Conservation (phyloP, 1,140 invertebrate genomes). For the Arion vulgaris region DNA sequence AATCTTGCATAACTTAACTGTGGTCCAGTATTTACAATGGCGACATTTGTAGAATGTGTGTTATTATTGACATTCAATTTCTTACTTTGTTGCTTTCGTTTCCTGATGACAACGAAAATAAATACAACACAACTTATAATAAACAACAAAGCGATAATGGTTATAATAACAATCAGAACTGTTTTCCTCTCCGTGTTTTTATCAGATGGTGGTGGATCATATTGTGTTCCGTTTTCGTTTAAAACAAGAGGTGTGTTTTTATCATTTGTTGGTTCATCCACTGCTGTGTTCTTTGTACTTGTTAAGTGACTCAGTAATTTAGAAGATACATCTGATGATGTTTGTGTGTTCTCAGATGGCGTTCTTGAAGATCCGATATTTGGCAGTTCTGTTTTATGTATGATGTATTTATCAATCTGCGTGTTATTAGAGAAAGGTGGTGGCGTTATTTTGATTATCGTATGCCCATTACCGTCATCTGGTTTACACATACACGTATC, state of each 20-base stretch:
- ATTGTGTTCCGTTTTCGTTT: no score
- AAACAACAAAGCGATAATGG: not conserved
- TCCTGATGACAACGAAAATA: not conserved
- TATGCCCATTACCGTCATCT: not conserved
- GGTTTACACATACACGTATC: not conserved
- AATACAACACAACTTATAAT: not conserved
- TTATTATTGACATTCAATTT: not conserved
- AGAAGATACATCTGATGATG: no score
- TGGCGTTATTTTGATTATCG: not conserved
- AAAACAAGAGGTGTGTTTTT: no score
- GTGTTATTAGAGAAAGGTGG: not conserved
- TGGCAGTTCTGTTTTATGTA: not conserved
- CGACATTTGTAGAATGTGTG: not conserved
- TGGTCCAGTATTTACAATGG: not conserved
- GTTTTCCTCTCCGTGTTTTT: not conserved
- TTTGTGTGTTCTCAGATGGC: not conserved
- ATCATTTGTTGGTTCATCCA: no score
- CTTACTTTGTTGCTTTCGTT: not conserved
- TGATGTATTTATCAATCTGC: not conserved
- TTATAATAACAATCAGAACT: not conserved
- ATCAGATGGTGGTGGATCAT: not conserved
- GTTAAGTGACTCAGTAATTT: no score
- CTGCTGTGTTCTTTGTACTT: no score
- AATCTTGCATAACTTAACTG: not conserved
- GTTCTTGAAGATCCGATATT: no score